A percentile compares a stretch with the other conserved stretches of the same genome.
Evolutionary conservation across 2,113 vertebrate genomes (phyloP).

Genomic region (Chrysochloris asiatica): DNA sequence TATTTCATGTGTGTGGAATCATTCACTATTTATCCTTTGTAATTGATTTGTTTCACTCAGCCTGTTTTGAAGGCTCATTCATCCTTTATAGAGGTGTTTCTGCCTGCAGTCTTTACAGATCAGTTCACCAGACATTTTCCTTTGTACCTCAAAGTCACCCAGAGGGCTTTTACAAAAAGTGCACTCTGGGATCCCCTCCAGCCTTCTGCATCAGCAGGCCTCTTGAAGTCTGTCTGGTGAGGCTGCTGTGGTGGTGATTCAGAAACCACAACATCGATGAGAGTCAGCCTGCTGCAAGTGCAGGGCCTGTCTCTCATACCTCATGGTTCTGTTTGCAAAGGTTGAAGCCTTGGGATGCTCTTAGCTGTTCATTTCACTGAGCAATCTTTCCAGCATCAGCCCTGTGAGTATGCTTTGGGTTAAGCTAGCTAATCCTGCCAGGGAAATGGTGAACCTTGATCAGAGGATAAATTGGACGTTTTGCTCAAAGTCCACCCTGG

Average conservation of each 20-base stretch:
- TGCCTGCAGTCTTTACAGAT: too few relatives aligned
- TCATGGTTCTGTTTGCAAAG: neutral
- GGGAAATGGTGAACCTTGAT: neutral
- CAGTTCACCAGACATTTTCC: too few relatives aligned
- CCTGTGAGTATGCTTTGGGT: neutral
- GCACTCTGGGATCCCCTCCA: neutral
- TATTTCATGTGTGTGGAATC: too few relatives aligned
- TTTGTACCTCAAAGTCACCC: neutral
- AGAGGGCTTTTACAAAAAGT: neutral
- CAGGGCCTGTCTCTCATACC: neutral
- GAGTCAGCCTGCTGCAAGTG: neutral
- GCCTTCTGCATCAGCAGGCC: too few relatives aligned
- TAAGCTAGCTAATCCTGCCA: neutral
- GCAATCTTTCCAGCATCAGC: neutral
- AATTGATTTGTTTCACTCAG: too few relatives aligned
- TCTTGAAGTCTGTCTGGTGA: neutral
- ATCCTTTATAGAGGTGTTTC: too few relatives aligned
- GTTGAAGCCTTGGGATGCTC: neutral
- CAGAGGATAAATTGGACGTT: neutral
- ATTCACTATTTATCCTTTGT: too few relatives aligned
- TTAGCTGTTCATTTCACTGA: neutral
- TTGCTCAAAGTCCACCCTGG: too few relatives aligned
- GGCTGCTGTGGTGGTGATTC: neutral
- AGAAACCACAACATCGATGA: neutral
- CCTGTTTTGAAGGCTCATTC: too few relatives aligned